Conservation (phyloP, 2,113 vertebrate species). For the Aythya baeri region DNA sequence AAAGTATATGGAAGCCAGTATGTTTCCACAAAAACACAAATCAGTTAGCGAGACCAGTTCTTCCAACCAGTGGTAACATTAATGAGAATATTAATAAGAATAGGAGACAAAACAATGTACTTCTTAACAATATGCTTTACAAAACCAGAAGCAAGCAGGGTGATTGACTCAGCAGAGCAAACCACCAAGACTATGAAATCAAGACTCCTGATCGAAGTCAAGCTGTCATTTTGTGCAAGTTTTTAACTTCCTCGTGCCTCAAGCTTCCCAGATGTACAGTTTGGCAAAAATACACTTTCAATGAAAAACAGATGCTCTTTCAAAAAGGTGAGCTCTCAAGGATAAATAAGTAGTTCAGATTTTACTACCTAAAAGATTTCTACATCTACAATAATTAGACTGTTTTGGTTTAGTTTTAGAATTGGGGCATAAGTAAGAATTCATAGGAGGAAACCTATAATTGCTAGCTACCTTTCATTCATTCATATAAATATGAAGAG, state of each 20-base stretch:
- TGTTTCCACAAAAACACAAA: neutral
- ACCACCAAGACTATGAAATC: conserved; percentile 40
- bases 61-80: neutral
- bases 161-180: conserved; percentile 42
- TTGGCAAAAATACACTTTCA: conserved; percentile 68
- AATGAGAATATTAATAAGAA: conserved; percentile 26
- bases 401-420: conserved; percentile 48
- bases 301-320: conserved; percentile 72
- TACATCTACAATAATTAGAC: conserved; percentile 35
- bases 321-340: conserved; percentile 59
- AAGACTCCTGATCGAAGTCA: conserved; percentile 40
- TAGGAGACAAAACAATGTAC: conserved; percentile 26
- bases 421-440: neutral
- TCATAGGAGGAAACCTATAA: neutral
- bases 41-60: neutral
- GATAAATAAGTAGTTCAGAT: conserved; percentile 71
- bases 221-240: conserved; percentile 20
- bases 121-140: conserved; percentile 53
- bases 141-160: conserved; percentile 54
- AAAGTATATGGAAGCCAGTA: neutral
- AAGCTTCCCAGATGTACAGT: conserved; percentile 69
- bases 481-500: neutral
- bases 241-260: conserved; percentile 55
- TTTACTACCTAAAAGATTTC: conserved; percentile 54
- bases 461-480: neutral